A percentile compares a stretch with the other conserved stretches of the same genome.
Evolutionary conservation across 2,797 vertebrate genomes (phyloP).

Genomic region (Petrocephalus schoutedeni): DNA sequence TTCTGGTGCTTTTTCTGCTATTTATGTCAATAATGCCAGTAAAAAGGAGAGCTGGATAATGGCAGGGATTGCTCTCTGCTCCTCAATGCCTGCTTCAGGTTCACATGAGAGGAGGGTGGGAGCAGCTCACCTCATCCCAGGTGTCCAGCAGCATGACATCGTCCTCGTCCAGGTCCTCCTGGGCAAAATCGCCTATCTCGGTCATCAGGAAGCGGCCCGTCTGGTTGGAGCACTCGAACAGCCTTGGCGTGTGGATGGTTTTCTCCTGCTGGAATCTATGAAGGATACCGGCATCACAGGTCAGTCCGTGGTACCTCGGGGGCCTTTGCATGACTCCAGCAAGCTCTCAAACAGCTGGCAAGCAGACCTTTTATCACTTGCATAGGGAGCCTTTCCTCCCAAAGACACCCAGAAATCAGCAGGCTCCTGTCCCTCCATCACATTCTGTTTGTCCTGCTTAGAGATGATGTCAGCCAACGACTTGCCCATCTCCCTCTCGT

Average conservation of each 20-base stretch:
- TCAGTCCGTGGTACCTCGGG: neutral
- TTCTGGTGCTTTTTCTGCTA: neutral
- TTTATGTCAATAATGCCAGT: neutral
- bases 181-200: slow-evolving; percentile 73
- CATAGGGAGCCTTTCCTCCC: slow-evolving; percentile 80
- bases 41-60: neutral
- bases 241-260: slow-evolving; percentile 65
- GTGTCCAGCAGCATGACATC: slow-evolving; percentile 88
- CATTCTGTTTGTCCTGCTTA: slow-evolving; percentile 74
- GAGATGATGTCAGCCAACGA: slow-evolving; percentile 69
- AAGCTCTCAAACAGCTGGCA: neutral
- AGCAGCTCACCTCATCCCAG: slow-evolving; percentile 81
- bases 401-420: slow-evolving; percentile 82
- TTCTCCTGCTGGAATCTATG: slow-evolving; percentile 69
- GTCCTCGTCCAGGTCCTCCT: slow-evolving; percentile 83
- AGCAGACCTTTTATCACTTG: slow-evolving; percentile 74
- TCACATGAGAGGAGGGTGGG: neutral
- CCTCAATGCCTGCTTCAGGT: neutral
- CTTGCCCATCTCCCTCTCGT: slow-evolving; percentile 81
- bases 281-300: neutral
- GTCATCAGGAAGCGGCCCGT: slow-evolving; percentile 77
- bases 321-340: no score
- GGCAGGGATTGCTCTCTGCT: neutral
- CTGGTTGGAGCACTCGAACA: slow-evolving; percentile 91
- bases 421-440: slow-evolving; percentile 83